These are phyloP conservation scores for Papilio machaon DNA, from an alignment of 1,140 invertebrate species.

Conservation along the genomic window DNA sequence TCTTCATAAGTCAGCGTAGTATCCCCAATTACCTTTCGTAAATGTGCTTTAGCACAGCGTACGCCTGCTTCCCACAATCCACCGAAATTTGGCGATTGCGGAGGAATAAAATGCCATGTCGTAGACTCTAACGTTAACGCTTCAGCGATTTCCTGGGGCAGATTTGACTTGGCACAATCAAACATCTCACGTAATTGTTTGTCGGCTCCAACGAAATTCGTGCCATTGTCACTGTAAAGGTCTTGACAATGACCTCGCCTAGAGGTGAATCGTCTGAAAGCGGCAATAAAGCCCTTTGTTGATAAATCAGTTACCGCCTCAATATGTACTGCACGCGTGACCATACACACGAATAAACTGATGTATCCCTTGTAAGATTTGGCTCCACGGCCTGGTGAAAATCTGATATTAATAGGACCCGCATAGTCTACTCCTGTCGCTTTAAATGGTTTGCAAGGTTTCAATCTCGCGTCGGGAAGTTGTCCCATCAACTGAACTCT, in stretches of 20 bases:
- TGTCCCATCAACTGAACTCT: too few relatives aligned
- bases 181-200: slow-evolving; percentile 41
- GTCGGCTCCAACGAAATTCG: slow-evolving; percentile 61
- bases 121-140: slow-evolving; percentile 36
- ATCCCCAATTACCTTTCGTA: slow-evolving; percentile 34
- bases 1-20: slow-evolving; percentile 40
- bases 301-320: slow-evolving; percentile 41
- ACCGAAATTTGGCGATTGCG: slow-evolving; percentile 42
- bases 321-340: slow-evolving; percentile 41
- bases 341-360: slow-evolving; percentile 42
- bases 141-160: slow-evolving; percentile 36
- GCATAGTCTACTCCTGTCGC: slow-evolving; percentile 43
- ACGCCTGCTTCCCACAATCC: slow-evolving; percentile 42
- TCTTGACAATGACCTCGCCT: slow-evolving; percentile 44
- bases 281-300: slow-evolving; percentile 45
- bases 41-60: slow-evolving; percentile 35
- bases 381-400: slow-evolving; percentile 43
- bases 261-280: slow-evolving; percentile 41
- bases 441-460: slow-evolving; percentile 41
- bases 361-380: slow-evolving; percentile 47
- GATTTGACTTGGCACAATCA: slow-evolving; percentile 12
- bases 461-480: slow-evolving; percentile 34
- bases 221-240: slow-evolving; percentile 50
- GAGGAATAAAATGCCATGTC: slow-evolving; percentile 48
- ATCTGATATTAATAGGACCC: slow-evolving; percentile 43